Evolutionary conservation across 2,113 vertebrate species (phyloP), one percentile per base, ranked within the genome.

Genomic region (Oreotrochilus melanogaster): DNA sequence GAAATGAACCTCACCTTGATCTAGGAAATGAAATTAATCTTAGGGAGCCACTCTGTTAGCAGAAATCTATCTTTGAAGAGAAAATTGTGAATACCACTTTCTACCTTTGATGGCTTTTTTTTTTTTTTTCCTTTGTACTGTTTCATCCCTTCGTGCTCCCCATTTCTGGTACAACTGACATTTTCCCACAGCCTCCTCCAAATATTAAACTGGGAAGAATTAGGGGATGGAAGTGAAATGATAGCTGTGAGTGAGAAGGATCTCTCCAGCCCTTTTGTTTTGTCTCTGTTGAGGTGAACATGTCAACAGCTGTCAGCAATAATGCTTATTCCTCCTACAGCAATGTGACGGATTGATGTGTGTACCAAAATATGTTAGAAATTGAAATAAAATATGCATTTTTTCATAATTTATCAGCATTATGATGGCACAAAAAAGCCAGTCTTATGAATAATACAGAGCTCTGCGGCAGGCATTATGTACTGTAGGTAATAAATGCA

Each of bases 371-470:
- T 98, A 98, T 94, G 96, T 98, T 98, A 97, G 98, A 98, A 98
- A 99, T 98, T 98, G 98, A 98, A 98, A 97, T 98, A 97, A 98
- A 98, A 98, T 98, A 98, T 98, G 98, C 98, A 98, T 98, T 98
- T 98, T 98, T 98, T 97, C 97, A 98, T 99, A 98, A 98, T 98
- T 98, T 98, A 98, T 98, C 97, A 97, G 96, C 91, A 90, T 97
- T 97, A 97, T 81, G 94, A 90, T 96, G 96, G 97, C 96, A 98
- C 98, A 98, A 98, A 98, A 98, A 98, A 98, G 97, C 97, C 98
- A 97, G 98, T 97, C 98, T 98, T 98, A 99, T 99, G 98, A 99
- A 99, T 99, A 99, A 99, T 99, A 98, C 98, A 99, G 97, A 98
- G 91, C 96, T 97, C 96, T 97, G 96, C 97, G 98, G 95, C 23